Base-by-base conservation (phyloP, 2,888 invertebrate genomes). In the Caenorhabditis sp. region DNA sequence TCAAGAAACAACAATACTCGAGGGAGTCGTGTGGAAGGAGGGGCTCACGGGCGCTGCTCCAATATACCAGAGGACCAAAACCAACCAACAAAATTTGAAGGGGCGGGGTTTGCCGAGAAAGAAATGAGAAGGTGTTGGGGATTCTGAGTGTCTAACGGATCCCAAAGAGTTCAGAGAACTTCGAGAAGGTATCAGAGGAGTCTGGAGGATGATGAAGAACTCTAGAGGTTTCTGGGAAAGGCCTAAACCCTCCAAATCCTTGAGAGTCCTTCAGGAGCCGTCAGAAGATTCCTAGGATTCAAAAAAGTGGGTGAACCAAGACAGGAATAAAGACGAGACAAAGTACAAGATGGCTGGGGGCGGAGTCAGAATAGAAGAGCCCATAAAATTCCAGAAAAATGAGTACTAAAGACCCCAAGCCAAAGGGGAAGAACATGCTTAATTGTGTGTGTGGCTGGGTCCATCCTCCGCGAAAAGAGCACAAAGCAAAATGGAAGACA, bases 1-100 rank as follows among this genome's bases (percentile, higher is more conserved):
- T n/a, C n/a, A 41, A 41, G 61, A 41, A 38, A 61, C 61, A 61
- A 61, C 61, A 61, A 61, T 41, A 41, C 61, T 41, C 61, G 41
- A 61, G 41, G 41, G 19, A 41, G 22, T 24, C 59, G 19, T n/a
- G 35, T 10, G 28, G n/a, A n/a, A n/a, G 7, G 12, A 16, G 38
- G 38, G 38, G 49, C 49, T 49, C 49, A 49, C 49, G 49, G 49
- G 19, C 19, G 19, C n/a, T 2, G 5, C 49, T 5, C 47, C n/a
- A n/a, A n/a, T 5, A n/a, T 49, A 38, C 58, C 58, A 58, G 35
- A 14, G 24, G 54, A 26, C 61, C 61, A 61, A 61, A 61, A 49
- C 49, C 49, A 49, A 49, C 49, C 49, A 61, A 38, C 38, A 61
- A 35, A 58, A 8, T 31, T 35, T 8, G 19, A 24, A 16, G 41